Percentiles rank a stretch among this genome's conserved stretches.
These are phyloP conservation scores for Lasioglossum vierecki DNA, from an alignment of 2,888 invertebrate species.

Conservation along the genomic window DNA sequence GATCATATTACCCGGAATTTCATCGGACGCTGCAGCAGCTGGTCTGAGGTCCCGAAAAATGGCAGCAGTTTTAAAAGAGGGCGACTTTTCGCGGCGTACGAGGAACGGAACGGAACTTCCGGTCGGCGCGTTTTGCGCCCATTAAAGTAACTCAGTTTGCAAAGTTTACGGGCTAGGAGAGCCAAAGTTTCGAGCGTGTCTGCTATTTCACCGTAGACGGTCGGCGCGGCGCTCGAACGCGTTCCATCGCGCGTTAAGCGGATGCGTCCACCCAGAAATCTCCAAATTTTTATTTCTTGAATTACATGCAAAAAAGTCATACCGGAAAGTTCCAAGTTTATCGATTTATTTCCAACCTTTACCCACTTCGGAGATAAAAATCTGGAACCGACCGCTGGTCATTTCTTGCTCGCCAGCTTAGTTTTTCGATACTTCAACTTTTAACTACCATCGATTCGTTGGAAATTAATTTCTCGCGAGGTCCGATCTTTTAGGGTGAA, in stretches of 20 bases:
- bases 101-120: conserved; percentile 61
- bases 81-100: conserved; percentile 61
- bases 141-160: conserved; percentile 77
- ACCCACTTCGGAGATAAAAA: not conserved
- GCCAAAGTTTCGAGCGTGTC: conserved; percentile 63
- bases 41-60: conserved; percentile 44
- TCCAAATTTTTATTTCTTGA: not conserved
- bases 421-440: conserved; percentile 1
- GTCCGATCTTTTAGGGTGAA: not conserved
- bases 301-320: not conserved
- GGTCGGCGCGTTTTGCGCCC: conserved; percentile 54
- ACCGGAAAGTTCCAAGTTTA: not conserved
- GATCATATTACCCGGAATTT: not conserved
- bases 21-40: not conserved
- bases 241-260: conserved; percentile 32
- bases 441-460: conserved; percentile 2
- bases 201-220: conserved; percentile 38
- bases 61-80: conserved; percentile 68
- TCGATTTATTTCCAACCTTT: not conserved
- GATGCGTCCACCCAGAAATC: conserved; percentile 1
- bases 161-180: conserved; percentile 68
- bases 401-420: not conserved
- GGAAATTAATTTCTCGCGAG: not conserved
- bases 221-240: conserved; percentile 41
- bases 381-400: not conserved